Percentiles rank a stretch among this genome's conserved stretches.
Conservation (phyloP, 1,140 invertebrate species). For the Globodera rostochiensis region DNA sequence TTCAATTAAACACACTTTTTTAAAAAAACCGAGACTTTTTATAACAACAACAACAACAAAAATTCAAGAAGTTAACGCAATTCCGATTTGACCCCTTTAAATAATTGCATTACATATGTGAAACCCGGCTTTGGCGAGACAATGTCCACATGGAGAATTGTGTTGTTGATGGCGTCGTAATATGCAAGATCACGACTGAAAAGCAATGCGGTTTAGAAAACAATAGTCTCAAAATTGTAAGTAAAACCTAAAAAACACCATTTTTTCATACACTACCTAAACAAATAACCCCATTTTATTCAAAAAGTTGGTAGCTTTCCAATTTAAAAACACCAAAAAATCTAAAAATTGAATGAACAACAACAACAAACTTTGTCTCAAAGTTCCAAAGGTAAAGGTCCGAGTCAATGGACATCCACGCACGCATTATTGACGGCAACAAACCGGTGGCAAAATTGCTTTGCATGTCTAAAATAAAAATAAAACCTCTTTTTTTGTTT, state of each 20-base stretch:
- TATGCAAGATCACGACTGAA: conserved; percentile 65
- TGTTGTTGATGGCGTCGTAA: conserved; percentile 66
- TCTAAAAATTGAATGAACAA: not conserved
- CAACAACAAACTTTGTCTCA: conserved; percentile 75
- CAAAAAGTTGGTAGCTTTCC: no score
- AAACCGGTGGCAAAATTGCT: conserved; percentile 92
- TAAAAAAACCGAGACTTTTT: no score
- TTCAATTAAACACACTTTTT: not conserved
- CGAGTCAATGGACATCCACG: conserved; percentile 95
- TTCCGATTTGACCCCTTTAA: not conserved
- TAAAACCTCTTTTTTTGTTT: not conserved
- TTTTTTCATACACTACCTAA: no score
- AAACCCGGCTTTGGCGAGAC: conserved; percentile 62
- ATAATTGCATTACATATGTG: conserved; percentile 20
- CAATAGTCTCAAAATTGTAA: no score
- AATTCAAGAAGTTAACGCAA: no score
- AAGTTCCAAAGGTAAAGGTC: conserved; percentile 96
- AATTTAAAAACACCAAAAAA: not conserved
- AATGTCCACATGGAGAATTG: conserved; percentile 64
- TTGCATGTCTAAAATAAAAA: conserved; percentile 76
- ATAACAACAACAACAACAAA: not conserved
- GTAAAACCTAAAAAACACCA: no score
- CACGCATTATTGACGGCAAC: conserved; percentile 90
- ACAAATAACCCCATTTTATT: no score
- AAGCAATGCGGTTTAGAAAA: not conserved